Percentiles rank a stretch among this genome's conserved stretches.
phyloP scores from a whole-genome alignment of 2,113 vertebrate species.

The Hystrix cristata region DNA sequence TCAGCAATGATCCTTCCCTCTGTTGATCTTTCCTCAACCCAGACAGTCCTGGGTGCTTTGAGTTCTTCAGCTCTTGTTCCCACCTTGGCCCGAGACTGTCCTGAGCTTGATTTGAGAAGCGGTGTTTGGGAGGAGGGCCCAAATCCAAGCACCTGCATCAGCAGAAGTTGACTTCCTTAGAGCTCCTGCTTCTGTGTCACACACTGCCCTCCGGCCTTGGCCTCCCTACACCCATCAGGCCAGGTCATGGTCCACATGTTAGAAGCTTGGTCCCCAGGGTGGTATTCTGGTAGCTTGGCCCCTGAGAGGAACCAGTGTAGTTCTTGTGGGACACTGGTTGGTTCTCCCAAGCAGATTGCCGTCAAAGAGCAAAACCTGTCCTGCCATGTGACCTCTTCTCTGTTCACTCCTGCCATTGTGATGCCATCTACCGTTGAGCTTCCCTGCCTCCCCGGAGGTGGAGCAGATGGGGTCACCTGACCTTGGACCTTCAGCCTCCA shows the following conservation, averaged over 20 bases:
- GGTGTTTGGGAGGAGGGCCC: neutral
- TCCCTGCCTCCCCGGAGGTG: neutral
- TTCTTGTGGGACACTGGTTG: neutral
- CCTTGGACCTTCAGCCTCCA: neutral
- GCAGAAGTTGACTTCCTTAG: neutral
- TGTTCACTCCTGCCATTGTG: neutral
- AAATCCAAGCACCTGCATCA: neutral
- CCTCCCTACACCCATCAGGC: neutral
- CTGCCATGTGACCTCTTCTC: neutral
- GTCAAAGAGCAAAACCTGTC: neutral
- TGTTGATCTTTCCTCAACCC: rapidly evolving
- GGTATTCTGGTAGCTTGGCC: neutral
- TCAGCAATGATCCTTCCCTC: neutral
- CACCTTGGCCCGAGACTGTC: neutral
- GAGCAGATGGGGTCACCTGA: neutral
- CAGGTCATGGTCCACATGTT: neutral
- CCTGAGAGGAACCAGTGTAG: neutral
- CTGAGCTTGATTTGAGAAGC: neutral
- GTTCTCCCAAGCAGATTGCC: neutral
- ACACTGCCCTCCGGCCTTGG: neutral
- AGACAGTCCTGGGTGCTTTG: neutral
- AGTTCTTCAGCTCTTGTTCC: neutral
- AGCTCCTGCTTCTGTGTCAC: neutral
- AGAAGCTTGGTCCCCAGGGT: neutral
- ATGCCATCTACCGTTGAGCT: neutral